Percentiles rank a stretch among this genome's conserved stretches.
Evolutionary conservation across 2,113 vertebrate species (phyloP).

Genomic region (Telmatochromis sp.): DNA sequence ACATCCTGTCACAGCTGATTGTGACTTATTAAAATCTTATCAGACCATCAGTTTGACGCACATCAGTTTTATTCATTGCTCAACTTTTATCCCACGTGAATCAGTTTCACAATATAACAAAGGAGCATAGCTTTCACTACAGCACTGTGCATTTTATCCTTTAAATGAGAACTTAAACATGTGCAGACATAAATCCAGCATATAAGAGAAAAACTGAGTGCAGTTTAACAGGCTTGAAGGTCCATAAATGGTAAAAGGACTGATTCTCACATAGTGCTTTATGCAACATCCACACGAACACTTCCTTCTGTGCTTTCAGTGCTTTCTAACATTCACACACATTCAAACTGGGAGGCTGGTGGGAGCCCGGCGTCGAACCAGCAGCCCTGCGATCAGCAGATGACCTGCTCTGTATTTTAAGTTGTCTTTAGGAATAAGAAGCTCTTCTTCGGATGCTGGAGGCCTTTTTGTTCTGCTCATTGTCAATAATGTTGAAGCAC

Average conservation of each 20-base stretch:
- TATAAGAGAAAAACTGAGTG: background rate
- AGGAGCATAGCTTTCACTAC: background rate
- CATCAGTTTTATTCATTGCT: background rate
- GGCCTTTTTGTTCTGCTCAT: background rate
- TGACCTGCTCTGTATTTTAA: background rate
- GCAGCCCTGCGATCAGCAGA: background rate
- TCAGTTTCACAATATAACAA: background rate
- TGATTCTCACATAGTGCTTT: background rate
- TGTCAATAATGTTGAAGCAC: background rate
- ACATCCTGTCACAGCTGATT: background rate
- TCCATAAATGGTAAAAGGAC: background rate
- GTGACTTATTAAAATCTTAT: background rate
- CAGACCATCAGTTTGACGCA: background rate
- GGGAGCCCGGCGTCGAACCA: background rate
- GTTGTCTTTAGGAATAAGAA: background rate
- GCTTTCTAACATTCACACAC: background rate
- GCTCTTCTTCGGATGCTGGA: fast-evolving
- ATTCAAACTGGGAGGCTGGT: background rate
- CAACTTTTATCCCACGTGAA: background rate
- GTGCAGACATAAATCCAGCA: background rate
- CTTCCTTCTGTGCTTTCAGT: fast-evolving
- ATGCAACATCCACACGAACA: background rate
- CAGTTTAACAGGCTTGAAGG: background rate
- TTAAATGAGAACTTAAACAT: background rate
- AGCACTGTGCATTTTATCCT: background rate